A percentile compares a stretch with the other conserved stretches of the same genome.
Evolutionary conservation across 2,113 vertebrate species (phyloP).

Genomic region (Oryzias woworae): DNA sequence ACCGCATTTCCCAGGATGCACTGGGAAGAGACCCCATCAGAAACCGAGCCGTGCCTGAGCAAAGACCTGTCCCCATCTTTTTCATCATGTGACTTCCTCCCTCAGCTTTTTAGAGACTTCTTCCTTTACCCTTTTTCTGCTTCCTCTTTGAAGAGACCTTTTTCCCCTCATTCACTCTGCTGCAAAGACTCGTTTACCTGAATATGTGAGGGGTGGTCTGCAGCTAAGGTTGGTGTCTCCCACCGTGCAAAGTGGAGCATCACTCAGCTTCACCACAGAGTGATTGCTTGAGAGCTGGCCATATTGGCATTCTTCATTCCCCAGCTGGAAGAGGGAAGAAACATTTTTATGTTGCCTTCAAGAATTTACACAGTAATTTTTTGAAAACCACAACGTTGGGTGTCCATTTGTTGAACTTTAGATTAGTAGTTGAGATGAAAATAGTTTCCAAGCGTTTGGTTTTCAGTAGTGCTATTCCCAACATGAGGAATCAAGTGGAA

Average conservation of each 20-base stretch:
- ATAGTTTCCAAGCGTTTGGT: slow-evolving; percentile 72
- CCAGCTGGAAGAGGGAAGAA: slow-evolving; percentile 56
- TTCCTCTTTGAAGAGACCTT: slow-evolving; percentile 63
- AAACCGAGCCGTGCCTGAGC: slow-evolving; percentile 99
- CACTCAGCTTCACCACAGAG: slow-evolving; percentile 61
- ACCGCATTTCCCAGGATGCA: slow-evolving; percentile 92
- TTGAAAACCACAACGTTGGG: slow-evolving; percentile 71
- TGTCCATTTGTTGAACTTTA: slow-evolving; percentile 74
- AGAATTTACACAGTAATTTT: slow-evolving; percentile 77
- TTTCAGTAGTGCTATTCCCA: slow-evolving; percentile 74
- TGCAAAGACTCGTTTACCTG: slow-evolving; percentile 78
- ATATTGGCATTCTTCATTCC: slow-evolving; percentile 68
- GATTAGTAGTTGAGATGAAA: slow-evolving; percentile 68
- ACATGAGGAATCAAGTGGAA: slow-evolving; percentile 62
- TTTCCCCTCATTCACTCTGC: slow-evolving; percentile 78
- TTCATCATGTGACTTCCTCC: slow-evolving; percentile 71
- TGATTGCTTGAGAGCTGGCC: slow-evolving; percentile 66
- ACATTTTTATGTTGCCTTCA: slow-evolving; percentile 82
- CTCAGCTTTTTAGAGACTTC: slow-evolving; percentile 68
- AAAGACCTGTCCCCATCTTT: slow-evolving; percentile 87
- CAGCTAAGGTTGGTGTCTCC: slow-evolving; percentile 59
- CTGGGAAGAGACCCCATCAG: slow-evolving; percentile 89
- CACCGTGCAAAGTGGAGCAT: slow-evolving; percentile 64
- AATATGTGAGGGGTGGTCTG: slow-evolving; percentile 62
- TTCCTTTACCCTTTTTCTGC: slow-evolving; percentile 66